phyloP scores from a whole-genome alignment of 2,888 invertebrate species.

The Sarcophaga rosellei region DNA sequence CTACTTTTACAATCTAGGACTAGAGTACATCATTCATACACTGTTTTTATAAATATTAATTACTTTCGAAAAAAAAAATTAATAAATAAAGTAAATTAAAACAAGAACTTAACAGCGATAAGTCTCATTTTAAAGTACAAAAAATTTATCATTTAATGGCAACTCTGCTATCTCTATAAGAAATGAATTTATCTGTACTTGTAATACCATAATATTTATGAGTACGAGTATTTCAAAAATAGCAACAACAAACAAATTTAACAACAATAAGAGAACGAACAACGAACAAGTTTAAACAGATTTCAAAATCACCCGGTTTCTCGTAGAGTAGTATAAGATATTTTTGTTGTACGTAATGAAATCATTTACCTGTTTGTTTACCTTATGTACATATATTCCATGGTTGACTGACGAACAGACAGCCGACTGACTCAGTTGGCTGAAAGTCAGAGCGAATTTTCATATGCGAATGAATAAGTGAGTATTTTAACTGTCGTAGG shows the following conservation, averaged over 20 bases:
- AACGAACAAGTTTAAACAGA: conserved; percentile 65
- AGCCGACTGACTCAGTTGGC: neutral
- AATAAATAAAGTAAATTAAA: no score
- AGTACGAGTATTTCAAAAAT: neutral
- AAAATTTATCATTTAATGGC: no score
- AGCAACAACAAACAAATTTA: conserved; percentile 8
- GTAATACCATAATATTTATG: neutral
- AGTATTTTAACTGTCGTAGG: conserved; percentile 45
- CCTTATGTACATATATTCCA: neutral
- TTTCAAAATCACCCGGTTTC: conserved; percentile 61
- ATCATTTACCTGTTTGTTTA: neutral
- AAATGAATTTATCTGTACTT: neutral
- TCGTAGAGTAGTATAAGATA: neutral
- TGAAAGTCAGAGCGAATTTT: neutral
- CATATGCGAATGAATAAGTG: neutral
- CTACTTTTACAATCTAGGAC: no score
- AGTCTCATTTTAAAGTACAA: no score
- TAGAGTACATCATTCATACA: no score
- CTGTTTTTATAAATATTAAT: no score
- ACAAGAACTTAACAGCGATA: no score
- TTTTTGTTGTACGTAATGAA: conserved; percentile 2
- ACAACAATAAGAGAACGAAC: conserved; percentile 47
- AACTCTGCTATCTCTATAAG: no score
- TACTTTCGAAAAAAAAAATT: no score
- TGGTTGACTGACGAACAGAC: neutral